phyloP scores from a whole-genome alignment of 1,140 invertebrate species.

The Heliconius hermathena region DNA sequence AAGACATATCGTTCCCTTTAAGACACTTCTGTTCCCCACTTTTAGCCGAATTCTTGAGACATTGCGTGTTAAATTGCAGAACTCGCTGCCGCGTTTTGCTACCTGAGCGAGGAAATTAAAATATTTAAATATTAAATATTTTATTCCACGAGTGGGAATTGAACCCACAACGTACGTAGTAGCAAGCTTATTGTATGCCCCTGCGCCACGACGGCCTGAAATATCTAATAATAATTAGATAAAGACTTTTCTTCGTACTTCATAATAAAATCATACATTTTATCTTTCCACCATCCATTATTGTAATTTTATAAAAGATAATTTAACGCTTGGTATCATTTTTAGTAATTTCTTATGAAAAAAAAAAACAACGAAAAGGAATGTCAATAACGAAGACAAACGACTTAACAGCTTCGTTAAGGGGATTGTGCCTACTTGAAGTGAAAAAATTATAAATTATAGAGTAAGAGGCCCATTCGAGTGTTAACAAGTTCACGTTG shows the following conservation, averaged over 20 bases:
- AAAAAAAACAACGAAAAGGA: constrained; percentile 2
- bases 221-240: too few relatives aligned
- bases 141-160: background rate
- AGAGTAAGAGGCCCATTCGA: background rate
- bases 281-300: background rate
- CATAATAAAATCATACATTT: background rate
- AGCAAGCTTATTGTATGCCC: too few relatives aligned
- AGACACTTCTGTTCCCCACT: too few relatives aligned
- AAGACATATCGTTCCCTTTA: too few relatives aligned
- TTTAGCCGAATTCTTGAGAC: too few relatives aligned
- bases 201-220: too few relatives aligned
- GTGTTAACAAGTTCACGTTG: background rate
- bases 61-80: too few relatives aligned
- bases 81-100: background rate
- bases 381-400: constrained; percentile 9
- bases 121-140: background rate
- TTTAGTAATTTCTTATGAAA: background rate
- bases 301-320: background rate
- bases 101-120: background rate
- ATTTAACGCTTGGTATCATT: background rate
- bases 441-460: constrained; percentile 1
- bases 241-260: too few relatives aligned
- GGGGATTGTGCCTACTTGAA: background rate
- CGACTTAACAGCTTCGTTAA: constrained; percentile 3
- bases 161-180: background rate